Evolutionary conservation across 2,888 invertebrate species (phyloP), one percentile per base, ranked within the genome.

Genomic region (Chymomyza procnemis): DNA sequence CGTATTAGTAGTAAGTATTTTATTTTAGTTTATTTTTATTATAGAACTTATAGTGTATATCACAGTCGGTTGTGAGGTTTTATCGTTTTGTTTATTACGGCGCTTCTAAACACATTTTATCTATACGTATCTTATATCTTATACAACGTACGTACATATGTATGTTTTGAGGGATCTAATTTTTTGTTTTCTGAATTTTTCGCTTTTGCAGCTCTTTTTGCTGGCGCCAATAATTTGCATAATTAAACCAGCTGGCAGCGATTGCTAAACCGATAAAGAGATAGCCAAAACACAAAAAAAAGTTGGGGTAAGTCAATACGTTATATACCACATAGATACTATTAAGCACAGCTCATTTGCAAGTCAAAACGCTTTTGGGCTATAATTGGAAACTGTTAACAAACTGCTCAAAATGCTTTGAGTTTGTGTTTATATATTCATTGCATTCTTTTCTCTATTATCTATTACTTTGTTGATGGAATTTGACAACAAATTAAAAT

Each of bases 201-300:
- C 56, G n/a, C 57, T 50, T 21, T 26, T 64, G 67, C 67, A 70
- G 69, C 64, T 64, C 61, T 65, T 54, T 73, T 75, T 74, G 67
- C 71, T 82, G 82, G 82, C 82, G 82, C 82, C 82, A 76, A 71
- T 69, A 67, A 74, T 79, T 84, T 81, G 84, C 78, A 82, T 82
- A 82, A 81, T 85, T 81, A 74, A 86, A 84, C 66, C 64, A 66
- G 59, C 58, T 66, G 64, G 67, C 19, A 63, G 62, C 64, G 81
- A 80, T 80, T 70, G 70, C 67, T 76, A 72, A 62, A 56, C 64
- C 68, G 80, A 85, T 84, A 85, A 69, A 72, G 56, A 64, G 67
- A 67, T 41, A 64, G 34, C 34, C 34, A 34, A 12, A 12, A 9
- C 9, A 41, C 34, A 34, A 12, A 12, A 9, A 41, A 41, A 41